Evolutionary conservation across 2,113 vertebrate species (phyloP).

Genomic region (Silurus asotus): DNA sequence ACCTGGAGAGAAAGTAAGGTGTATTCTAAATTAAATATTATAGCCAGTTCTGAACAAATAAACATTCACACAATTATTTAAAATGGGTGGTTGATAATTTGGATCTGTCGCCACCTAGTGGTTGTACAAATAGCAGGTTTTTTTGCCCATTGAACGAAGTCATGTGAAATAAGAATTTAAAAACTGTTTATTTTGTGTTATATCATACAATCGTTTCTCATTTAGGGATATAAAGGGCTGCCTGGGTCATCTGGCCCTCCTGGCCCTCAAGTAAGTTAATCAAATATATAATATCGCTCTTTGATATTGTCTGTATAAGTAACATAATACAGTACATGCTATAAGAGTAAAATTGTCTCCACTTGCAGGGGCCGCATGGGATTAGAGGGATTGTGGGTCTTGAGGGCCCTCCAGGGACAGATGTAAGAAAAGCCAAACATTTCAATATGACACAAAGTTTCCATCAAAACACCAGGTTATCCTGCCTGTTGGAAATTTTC

Average conservation of each 20-base stretch:
- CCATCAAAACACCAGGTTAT: neutral
- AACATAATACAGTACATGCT: neutral
- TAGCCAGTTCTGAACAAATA: neutral
- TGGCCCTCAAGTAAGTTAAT: constrained; percentile 75
- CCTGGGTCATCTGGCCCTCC: constrained; percentile 70
- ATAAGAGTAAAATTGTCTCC: constrained; percentile 35
- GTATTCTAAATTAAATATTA: neutral
- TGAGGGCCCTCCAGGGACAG: constrained; percentile 73
- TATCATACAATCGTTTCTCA: constrained; percentile 19
- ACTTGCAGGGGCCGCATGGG: constrained; percentile 75
- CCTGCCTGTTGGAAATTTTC: neutral
- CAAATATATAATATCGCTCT: neutral
- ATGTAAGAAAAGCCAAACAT: constrained; percentile 70
- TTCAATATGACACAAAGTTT: neutral
- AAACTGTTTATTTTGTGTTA: constrained; percentile 13
- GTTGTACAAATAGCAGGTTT: neutral
- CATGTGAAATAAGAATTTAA: neutral
- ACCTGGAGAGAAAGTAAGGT: constrained; percentile 79
- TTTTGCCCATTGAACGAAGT: neutral
- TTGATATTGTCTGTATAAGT: neutral
- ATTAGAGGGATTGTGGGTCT: constrained; percentile 71
- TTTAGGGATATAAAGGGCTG: constrained; percentile 77
- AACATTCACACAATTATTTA: neutral
- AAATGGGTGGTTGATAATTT: neutral
- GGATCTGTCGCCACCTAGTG: constrained; percentile 52